phyloP scores from a whole-genome alignment of 2,888 invertebrate genomes.

The Aradus depressus region DNA sequence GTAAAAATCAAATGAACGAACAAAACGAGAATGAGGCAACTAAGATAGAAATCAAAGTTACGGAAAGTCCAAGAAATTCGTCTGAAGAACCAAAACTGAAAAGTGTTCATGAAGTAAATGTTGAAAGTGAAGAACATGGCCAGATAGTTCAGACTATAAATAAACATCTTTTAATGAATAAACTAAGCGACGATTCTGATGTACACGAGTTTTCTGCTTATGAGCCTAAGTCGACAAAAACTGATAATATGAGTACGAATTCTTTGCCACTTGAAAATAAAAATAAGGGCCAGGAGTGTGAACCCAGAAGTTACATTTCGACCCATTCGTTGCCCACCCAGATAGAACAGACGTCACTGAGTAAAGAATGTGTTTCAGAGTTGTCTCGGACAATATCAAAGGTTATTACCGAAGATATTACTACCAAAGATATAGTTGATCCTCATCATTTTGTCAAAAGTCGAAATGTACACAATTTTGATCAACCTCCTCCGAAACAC shows the following conservation, averaged over 20 bases:
- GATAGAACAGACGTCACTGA: background rate
- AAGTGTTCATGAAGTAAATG: too few relatives aligned
- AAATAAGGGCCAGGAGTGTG: constrained; percentile 1
- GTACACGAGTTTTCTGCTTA: constrained; percentile 19
- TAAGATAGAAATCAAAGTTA: too few relatives aligned
- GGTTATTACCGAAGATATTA: constrained; percentile 23
- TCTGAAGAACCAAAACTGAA: too few relatives aligned
- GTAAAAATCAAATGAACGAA: too few relatives aligned
- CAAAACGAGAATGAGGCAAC: too few relatives aligned
- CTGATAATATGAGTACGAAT: constrained; percentile 10
- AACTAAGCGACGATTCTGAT: constrained; percentile 28
- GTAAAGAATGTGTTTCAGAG: constrained; percentile 26
- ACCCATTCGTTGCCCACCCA: constrained; percentile 16
- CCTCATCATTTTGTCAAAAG: constrained; percentile 6
- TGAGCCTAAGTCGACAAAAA: constrained; percentile 8
- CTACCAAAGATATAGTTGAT: background rate
- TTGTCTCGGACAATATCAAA: constrained; percentile 29
- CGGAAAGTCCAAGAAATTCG: too few relatives aligned
- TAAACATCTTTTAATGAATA: constrained; percentile 26
- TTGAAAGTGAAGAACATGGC: constrained; percentile 29
- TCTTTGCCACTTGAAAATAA: constrained; percentile 13
- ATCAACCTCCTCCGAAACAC: background rate
- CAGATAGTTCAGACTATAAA: constrained; percentile 31
- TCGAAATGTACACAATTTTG: too few relatives aligned
- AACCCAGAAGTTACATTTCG: constrained; percentile 1